phyloP scores from a whole-genome alignment of 2,888 invertebrate species.

The Polydrusus cervinus region DNA sequence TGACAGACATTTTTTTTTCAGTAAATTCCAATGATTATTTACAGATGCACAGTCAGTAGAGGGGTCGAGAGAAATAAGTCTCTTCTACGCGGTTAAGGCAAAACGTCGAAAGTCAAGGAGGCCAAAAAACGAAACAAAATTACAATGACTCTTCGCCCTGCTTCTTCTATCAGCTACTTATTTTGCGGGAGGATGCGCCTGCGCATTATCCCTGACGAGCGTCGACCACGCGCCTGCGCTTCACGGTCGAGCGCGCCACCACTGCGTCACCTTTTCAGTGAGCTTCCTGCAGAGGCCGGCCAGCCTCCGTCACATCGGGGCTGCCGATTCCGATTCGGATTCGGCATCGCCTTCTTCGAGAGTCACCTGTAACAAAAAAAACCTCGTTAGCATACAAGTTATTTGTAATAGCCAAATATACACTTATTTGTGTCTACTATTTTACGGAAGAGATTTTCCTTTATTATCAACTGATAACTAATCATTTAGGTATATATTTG shows the following conservation, averaged over 20 bases:
- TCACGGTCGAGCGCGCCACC: constrained; percentile 88
- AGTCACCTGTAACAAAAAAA: constrained; percentile 77
- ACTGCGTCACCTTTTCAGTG: constrained; percentile 87
- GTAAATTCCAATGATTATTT: constrained; percentile 62
- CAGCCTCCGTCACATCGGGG: constrained; percentile 95
- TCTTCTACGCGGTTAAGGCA: constrained; percentile 70
- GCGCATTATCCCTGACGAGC: constrained; percentile 45
- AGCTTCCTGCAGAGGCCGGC: constrained; percentile 92
- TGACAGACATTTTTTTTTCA: constrained; percentile 66
- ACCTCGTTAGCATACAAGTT: constrained; percentile 1
- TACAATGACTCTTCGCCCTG: constrained; percentile 46
- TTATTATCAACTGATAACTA: too few relatives aligned
- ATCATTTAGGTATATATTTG: too few relatives aligned
- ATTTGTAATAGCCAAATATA: neutral
- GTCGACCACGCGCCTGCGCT: constrained; percentile 62
- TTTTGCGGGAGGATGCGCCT: constrained; percentile 46
- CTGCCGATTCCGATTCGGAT: constrained; percentile 74
- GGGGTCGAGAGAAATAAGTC: constrained; percentile 49
- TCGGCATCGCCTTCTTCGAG: constrained; percentile 81
- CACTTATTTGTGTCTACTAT: too few relatives aligned
- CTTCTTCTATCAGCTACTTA: constrained; percentile 53
- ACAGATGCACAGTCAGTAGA: constrained; percentile 61
- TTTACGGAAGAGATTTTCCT: too few relatives aligned
- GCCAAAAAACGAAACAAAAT: constrained; percentile 60
- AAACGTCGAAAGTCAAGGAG: constrained; percentile 67